Evolutionary conservation across 2,113 vertebrate species (phyloP).

Genomic region (Pontoporia blainvillei): DNA sequence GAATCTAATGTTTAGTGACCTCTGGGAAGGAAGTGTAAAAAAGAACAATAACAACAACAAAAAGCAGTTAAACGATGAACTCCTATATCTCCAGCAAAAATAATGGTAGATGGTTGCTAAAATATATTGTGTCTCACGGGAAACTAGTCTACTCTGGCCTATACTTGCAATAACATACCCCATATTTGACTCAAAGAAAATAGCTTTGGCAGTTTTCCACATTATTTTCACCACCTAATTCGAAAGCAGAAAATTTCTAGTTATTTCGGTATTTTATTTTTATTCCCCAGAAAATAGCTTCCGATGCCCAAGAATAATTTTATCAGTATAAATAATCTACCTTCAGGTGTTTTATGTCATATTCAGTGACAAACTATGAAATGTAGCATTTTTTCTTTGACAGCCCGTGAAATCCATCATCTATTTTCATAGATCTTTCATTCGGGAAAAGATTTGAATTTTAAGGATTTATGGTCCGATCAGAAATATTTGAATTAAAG

Average conservation of each 20-base stretch:
- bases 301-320: constrained; percentile 55
- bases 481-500: constrained; percentile 64
- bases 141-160: neutral
- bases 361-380: constrained; percentile 62
- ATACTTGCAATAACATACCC: neutral
- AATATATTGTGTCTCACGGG: neutral
- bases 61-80: constrained; percentile 4
- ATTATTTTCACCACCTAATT: constrained; percentile 75
- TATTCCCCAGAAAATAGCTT: constrained; percentile 68
- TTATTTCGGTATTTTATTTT: constrained; percentile 75
- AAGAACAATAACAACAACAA: neutral
- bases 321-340: constrained; percentile 73
- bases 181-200: constrained; percentile 39
- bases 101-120: neutral
- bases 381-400: constrained; percentile 67
- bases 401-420: constrained; percentile 65
- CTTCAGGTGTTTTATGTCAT: constrained; percentile 64
- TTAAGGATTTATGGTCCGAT: constrained; percentile 59
- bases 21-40: constrained; percentile 3
- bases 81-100: constrained; percentile 14
- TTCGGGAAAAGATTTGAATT: constrained; percentile 64
- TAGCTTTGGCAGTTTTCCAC: constrained; percentile 65
- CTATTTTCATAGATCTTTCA: constrained; percentile 58
- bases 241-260: constrained; percentile 74
- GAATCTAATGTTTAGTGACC: neutral